Evolutionary conservation across 2,797 vertebrate genomes (phyloP).

Genomic region (Platalea minor): DNA sequence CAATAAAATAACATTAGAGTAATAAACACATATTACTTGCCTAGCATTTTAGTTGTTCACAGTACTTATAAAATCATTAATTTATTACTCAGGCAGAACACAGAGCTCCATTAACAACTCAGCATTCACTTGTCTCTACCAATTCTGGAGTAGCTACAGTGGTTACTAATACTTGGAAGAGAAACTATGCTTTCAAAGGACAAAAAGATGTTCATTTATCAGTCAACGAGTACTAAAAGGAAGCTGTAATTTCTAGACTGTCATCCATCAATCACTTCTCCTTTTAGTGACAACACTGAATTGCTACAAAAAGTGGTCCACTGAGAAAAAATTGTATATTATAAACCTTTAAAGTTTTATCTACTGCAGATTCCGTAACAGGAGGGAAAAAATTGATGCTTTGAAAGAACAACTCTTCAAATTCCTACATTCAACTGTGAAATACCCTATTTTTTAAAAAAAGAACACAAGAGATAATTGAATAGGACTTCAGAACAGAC

Average conservation of each 20-base stretch:
- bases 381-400: not conserved
- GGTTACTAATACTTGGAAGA: not conserved
- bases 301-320: not conserved
- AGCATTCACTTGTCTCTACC: not conserved
- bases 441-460: not conserved
- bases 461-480: not conserved
- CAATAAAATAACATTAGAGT: not conserved
- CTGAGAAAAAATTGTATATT: not conserved
- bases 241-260: not conserved
- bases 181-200: not conserved
- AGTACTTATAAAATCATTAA: not conserved
- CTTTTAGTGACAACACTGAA: not conserved
- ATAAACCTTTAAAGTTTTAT: not conserved
- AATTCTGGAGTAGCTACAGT: not conserved
- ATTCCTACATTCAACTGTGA: not conserved
- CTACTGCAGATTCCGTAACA: not conserved
- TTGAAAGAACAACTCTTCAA: not conserved
- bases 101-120: not conserved
- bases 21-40: not conserved
- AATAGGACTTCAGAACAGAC: not conserved
- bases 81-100: not conserved
- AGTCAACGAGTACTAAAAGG: not conserved
- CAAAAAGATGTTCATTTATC: not conserved
- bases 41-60: not conserved
- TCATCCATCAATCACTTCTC: not conserved